phyloP scores from a whole-genome alignment of 2,113 vertebrate genomes.

The Trichechus manatus region DNA sequence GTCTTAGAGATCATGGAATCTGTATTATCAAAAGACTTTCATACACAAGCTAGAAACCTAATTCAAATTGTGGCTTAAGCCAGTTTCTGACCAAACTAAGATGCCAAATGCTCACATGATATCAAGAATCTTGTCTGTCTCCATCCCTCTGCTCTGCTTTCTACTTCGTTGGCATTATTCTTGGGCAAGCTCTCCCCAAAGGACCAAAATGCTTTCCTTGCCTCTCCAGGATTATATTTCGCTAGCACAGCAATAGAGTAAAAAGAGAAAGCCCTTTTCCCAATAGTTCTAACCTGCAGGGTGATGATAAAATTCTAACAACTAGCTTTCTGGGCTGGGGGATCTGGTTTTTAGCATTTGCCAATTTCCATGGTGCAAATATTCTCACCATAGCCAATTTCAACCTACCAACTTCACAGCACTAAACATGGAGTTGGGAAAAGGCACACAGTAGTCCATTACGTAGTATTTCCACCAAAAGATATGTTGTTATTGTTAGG shows the following conservation, averaged over 20 bases:
- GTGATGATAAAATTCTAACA: not conserved
- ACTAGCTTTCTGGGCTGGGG: not conserved
- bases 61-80: not conserved
- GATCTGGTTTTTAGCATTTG: not conserved
- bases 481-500: too few species aligned
- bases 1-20: not conserved
- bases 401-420: not conserved
- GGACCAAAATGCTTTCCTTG: not conserved
- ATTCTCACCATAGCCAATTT: not conserved
- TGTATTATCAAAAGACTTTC: conserved; percentile 46
- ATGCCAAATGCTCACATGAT: conserved; percentile 24
- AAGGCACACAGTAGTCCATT: not conserved
- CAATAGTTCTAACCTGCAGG: not conserved
- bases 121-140: not conserved
- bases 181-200: not conserved
- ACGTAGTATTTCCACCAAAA: not conserved
- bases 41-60: conserved; percentile 39
- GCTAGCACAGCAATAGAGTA: conserved; percentile 31
- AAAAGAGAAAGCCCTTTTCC: not conserved
- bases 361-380: not conserved
- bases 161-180: not conserved
- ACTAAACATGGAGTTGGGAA: not conserved
- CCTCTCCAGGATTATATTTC: not conserved
- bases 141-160: not conserved
- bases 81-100: conserved; percentile 27